Conservation (phyloP, 2,888 invertebrate species). For the Luperina nickerlii region DNA sequence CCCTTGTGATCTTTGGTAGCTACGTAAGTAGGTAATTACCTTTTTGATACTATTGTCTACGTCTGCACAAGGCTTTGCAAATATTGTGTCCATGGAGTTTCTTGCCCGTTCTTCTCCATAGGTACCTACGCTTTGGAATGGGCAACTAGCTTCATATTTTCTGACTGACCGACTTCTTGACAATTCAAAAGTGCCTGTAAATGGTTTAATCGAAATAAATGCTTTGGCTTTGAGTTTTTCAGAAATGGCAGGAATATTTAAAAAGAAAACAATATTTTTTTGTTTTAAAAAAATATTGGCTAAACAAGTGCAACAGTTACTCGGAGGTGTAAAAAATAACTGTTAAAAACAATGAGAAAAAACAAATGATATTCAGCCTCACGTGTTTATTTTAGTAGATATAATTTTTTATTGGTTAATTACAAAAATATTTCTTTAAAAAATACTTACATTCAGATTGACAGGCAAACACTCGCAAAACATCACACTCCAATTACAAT, state of each 20-base stretch:
- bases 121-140: no score
- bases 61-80: not conserved
- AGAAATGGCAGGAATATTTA: not conserved
- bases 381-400: not conserved
- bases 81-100: not conserved
- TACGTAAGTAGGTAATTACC: conserved; percentile 2
- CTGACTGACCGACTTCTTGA: no score
- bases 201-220: no score
- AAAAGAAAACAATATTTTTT: not conserved
- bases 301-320: conserved; percentile 45
- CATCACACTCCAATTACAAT: conserved; percentile 12
- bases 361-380: not conserved
- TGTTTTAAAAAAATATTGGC: not conserved
- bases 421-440: not conserved
- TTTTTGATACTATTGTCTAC: not conserved
- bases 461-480: not conserved
- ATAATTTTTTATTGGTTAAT: not conserved
- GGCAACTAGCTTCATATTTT: no score
- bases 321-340: not conserved
- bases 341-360: not conserved
- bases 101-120: no score
- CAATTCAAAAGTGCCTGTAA: no score
- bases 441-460: conserved; percentile 39
- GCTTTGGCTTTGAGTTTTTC: not conserved
- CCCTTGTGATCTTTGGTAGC: not conserved